A percentile compares a stretch with the other conserved stretches of the same genome.
Conservation (phyloP, 2,888 invertebrate species). For the Ormyrus labotus region DNA sequence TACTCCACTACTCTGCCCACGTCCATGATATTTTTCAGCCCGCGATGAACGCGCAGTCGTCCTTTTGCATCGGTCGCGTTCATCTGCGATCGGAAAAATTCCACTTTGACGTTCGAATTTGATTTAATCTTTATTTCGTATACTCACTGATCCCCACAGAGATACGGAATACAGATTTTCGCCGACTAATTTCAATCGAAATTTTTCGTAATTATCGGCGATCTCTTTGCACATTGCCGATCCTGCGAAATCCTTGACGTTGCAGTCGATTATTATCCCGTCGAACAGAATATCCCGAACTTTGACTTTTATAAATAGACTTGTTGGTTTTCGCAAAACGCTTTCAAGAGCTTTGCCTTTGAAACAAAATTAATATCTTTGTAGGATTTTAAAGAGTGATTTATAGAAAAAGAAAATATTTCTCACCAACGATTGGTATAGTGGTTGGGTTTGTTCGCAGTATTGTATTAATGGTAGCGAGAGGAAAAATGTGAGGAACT, state of each 20-base stretch:
- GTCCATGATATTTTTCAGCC: conserved; percentile 83
- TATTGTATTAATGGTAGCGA: conserved; percentile 80
- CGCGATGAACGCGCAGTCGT: conserved; percentile 85
- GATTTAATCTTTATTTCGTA: conserved; percentile 21
- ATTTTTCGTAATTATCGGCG: conserved; percentile 69
- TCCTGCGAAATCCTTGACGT: conserved; percentile 85
- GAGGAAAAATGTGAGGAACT: conserved; percentile 83
- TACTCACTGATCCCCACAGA: conserved; percentile 81
- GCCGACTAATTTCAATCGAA: conserved; percentile 72
- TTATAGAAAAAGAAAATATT: neutral
- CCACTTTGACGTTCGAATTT: neutral
- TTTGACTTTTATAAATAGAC: conserved; percentile 81
- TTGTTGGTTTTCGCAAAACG: conserved; percentile 81
- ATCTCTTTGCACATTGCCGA: conserved; percentile 85
- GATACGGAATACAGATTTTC: conserved; percentile 84
- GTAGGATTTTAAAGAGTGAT: too few species aligned
- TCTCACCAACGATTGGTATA: conserved; percentile 79
- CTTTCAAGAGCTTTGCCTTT: conserved; percentile 82
- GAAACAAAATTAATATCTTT: neutral
- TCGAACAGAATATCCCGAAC: conserved; percentile 86
- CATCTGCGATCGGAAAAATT: conserved; percentile 77
- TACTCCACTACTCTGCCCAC: conserved; percentile 85
- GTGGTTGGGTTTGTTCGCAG: conserved; percentile 79
- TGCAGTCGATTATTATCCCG: conserved; percentile 85
- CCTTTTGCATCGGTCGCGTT: conserved; percentile 83